A percentile compares a stretch with the other conserved stretches of the same genome.
phyloP scores from a whole-genome alignment of 2,888 invertebrate genomes.

The Eilema caniola region DNA sequence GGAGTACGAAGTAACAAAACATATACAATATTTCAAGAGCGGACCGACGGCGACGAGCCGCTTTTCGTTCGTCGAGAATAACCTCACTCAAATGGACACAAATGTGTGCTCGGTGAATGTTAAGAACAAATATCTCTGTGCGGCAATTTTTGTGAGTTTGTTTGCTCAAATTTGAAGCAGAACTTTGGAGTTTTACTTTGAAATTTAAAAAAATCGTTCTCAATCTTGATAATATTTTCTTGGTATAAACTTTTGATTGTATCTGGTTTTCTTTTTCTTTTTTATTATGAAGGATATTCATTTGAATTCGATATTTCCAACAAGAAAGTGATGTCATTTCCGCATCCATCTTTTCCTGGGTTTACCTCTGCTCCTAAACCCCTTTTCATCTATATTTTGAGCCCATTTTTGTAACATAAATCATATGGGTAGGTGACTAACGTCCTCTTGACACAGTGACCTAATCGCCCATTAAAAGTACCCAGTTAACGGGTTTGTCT shows the following conservation, averaged over 20 bases:
- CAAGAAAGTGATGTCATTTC: too few relatives aligned
- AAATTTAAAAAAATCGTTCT: conserved; percentile 27
- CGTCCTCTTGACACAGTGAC: too few relatives aligned
- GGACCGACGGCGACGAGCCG: not conserved
- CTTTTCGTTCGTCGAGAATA: not conserved
- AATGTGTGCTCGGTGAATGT: not conserved
- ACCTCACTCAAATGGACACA: not conserved
- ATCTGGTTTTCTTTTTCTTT: not conserved
- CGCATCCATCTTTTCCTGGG: too few relatives aligned
- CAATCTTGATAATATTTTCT: not conserved
- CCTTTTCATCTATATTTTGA: too few relatives aligned
- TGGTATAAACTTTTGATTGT: not conserved
- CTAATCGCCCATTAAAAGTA: not conserved
- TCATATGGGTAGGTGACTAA: too few relatives aligned
- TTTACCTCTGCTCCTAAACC: too few relatives aligned
- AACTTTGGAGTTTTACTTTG: conserved; percentile 36
- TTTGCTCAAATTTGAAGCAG: conserved; percentile 31
- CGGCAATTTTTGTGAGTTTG: conserved; percentile 27
- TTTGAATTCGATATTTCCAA: not conserved
- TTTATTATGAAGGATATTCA: not conserved
- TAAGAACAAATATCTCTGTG: conserved; percentile 11
- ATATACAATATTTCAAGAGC: conserved; percentile 8
- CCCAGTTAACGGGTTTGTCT: too few relatives aligned
- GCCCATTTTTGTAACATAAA: too few relatives aligned
- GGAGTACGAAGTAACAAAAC: conserved; percentile 24